These are phyloP conservation scores for Heliornis fulica DNA, from an alignment of 2,113 vertebrate species.

Conservation along the genomic window DNA sequence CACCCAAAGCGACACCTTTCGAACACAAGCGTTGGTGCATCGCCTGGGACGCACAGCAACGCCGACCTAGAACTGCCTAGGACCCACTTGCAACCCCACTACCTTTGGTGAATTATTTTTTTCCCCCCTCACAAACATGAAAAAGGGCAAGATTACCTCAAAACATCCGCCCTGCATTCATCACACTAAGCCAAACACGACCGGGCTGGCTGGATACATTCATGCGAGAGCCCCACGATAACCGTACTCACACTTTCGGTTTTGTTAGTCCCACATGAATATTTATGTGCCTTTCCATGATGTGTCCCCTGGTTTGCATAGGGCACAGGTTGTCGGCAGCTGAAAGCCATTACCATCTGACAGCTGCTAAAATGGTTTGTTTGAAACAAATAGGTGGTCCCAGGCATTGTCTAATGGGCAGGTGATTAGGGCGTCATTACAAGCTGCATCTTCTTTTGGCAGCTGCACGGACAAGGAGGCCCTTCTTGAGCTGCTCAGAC, in stretches of 20 bases:
- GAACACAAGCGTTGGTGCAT: background rate
- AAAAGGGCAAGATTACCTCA: background rate
- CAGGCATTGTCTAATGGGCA: background rate
- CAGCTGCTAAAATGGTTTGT: conserved; percentile 4
- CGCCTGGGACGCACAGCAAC: accelerated
- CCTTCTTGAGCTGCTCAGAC: background rate
- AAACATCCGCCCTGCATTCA: background rate
- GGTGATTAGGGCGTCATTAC: background rate
- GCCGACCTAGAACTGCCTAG: background rate
- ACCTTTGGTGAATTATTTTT: background rate
- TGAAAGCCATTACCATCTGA: conserved; percentile 23
- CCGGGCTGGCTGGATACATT: background rate
- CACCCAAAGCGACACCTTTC: background rate
- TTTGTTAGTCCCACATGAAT: conserved; percentile 29
- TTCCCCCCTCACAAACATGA: background rate
- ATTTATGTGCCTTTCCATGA: background rate
- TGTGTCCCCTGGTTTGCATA: background rate
- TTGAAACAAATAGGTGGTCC: background rate
- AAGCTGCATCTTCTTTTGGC: background rate
- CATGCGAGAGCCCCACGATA: background rate
- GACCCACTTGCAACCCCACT: background rate
- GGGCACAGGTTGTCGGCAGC: conserved; percentile 50
- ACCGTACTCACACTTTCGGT: background rate
- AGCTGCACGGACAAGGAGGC: background rate
- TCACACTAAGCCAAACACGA: background rate